These are phyloP conservation scores for Oxycera nigricornis DNA, from an alignment of 2,888 invertebrate genomes.

Conservation along the genomic window DNA sequence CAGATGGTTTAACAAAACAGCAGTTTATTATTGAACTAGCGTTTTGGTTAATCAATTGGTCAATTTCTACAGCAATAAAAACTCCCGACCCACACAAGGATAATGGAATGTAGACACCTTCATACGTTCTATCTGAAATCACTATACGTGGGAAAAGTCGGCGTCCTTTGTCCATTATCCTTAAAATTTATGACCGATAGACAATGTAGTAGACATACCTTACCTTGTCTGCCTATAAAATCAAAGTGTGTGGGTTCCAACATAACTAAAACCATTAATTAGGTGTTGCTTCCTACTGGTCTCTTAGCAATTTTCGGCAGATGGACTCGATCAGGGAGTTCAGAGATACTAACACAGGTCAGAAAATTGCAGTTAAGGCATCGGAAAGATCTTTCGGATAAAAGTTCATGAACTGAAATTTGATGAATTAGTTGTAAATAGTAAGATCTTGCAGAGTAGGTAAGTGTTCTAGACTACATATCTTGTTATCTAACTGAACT, in stretches of 20 bases:
- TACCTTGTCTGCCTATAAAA: conserved; percentile 4
- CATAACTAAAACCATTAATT: conserved; percentile 37
- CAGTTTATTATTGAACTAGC: too few species aligned
- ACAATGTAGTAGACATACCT: background rate
- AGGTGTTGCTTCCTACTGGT: conserved; percentile 37
- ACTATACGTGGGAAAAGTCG: conserved; percentile 41
- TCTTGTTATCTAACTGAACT: conserved; percentile 44
- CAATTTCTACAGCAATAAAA: too few species aligned
- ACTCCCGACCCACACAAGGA: too few species aligned
- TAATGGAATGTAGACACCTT: background rate
- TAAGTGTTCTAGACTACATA: conserved; percentile 43
- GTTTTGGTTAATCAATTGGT: too few species aligned
- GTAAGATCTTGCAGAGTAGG: conserved; percentile 25
- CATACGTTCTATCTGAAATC: background rate
- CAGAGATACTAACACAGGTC: background rate
- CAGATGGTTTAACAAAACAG: too few species aligned
- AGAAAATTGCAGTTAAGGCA: background rate
- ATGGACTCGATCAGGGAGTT: conserved; percentile 8
- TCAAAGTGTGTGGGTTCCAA: conserved; percentile 41
- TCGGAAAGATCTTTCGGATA: background rate
- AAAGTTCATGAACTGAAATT: conserved; percentile 1
- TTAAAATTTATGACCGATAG: conserved; percentile 42
- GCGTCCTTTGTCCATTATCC: conserved; percentile 46
- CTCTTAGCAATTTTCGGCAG: conserved; percentile 10
- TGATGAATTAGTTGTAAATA: conserved; percentile 24